These are phyloP conservation scores for Argyrosomus japonicus DNA, from an alignment of 2,113 vertebrate species.

Conservation along the genomic window DNA sequence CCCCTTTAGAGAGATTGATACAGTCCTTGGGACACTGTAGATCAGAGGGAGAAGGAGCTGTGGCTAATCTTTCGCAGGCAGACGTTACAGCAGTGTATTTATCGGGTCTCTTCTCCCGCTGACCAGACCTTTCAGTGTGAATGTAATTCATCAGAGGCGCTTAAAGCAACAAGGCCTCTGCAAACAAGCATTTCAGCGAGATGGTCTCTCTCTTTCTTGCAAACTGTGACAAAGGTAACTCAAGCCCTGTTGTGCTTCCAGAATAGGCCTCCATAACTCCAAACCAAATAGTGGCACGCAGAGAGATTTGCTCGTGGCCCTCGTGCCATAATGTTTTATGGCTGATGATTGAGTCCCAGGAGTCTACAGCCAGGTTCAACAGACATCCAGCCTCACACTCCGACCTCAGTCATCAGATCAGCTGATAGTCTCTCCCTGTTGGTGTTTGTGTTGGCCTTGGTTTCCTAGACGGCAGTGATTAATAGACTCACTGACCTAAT, in stretches of 20 bases:
- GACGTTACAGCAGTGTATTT: constrained; percentile 74
- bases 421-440: constrained; percentile 67
- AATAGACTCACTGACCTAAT: constrained; percentile 63
- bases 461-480: constrained; percentile 61
- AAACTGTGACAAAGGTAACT: constrained; percentile 76
- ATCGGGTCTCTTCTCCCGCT: constrained; percentile 72
- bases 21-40: constrained; percentile 74
- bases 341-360: constrained; percentile 80
- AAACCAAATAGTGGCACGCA: constrained; percentile 79
- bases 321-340: constrained; percentile 79
- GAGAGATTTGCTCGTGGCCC: constrained; percentile 73
- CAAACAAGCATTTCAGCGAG: constrained; percentile 79
- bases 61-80: constrained; percentile 81
- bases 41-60: constrained; percentile 74
- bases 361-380: constrained; percentile 78
- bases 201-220: constrained; percentile 51
- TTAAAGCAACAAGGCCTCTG: constrained; percentile 76
- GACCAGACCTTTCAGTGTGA: constrained; percentile 81
- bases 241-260: constrained; percentile 39
- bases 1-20: constrained; percentile 81
- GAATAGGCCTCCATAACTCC: constrained; percentile 61
- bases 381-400: constrained; percentile 74
- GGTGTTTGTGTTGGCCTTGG: constrained; percentile 65
- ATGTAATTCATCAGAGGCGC: constrained; percentile 78
- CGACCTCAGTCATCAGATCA: constrained; percentile 79